Conservation (phyloP, 2,888 invertebrate genomes). For the Tachina grossa region DNA sequence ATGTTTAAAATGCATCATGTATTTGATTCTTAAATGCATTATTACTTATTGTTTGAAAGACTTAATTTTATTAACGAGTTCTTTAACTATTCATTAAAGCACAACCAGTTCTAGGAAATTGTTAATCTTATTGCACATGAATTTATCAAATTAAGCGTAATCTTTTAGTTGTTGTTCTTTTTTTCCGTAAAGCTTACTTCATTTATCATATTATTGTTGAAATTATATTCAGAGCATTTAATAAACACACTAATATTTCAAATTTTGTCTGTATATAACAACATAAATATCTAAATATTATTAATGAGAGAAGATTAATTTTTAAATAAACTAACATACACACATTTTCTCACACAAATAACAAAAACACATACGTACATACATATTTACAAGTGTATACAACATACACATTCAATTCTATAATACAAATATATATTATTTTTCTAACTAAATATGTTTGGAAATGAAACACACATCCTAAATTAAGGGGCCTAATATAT, state of each 20-base stretch:
- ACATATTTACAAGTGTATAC: conserved; percentile 30
- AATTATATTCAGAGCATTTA: not conserved
- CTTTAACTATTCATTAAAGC: not conserved
- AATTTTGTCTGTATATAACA: conserved; percentile 20
- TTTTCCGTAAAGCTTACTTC: not conserved
- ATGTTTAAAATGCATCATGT: not conserved
- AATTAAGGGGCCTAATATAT: not conserved
- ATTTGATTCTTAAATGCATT: not conserved
- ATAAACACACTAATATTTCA: not conserved
- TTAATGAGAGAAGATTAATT: conserved; percentile 13
- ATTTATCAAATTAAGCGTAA: not conserved
- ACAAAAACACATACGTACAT: conserved; percentile 48
- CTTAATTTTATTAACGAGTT: not conserved
- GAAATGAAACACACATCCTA: conserved; percentile 12
- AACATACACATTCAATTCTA: conserved; percentile 31
- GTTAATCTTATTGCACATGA: not conserved
- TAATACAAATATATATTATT: conserved; percentile 22
- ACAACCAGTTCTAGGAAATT: not conserved
- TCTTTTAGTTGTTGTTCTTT: not conserved
- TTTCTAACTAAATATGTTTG: conserved; percentile 9
- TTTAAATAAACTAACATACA: conserved; percentile 42
- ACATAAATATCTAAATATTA: conserved; percentile 16
- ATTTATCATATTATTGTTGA: not conserved
- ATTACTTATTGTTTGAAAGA: not conserved
- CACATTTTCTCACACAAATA: conserved; percentile 33